phyloP scores from a whole-genome alignment of 2,888 invertebrate species.

The Caenorhabditis zanzibari region DNA sequence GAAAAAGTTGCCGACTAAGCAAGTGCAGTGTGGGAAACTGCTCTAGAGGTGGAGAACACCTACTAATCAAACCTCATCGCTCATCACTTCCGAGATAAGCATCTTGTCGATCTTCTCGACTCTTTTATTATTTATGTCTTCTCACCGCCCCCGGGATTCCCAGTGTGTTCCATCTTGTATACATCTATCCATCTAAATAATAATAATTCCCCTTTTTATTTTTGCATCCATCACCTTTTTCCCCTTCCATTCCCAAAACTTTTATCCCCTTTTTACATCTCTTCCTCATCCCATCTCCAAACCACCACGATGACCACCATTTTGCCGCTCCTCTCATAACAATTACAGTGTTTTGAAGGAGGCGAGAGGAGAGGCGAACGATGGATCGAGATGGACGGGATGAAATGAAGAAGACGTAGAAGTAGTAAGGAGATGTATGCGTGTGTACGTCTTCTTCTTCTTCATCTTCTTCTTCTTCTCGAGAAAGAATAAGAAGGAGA shows the following conservation, averaged over 20 bases:
- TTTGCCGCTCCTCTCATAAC: conserved; percentile 54
- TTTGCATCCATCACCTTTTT: conserved; percentile 21
- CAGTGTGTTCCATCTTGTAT: not conserved
- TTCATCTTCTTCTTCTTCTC: conserved; percentile 46
- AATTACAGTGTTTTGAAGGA: conserved; percentile 67
- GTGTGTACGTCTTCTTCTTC: conserved; percentile 33
- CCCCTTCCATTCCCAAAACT: conserved; percentile 26
- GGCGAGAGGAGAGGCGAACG: conserved; percentile 1
- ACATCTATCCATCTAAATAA: not conserved
- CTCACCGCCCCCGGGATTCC: not conserved
- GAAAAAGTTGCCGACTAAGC: too few species aligned
- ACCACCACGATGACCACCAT: not conserved
- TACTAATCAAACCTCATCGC: conserved; percentile 1
- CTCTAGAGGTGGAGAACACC: not conserved
- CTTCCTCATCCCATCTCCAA: conserved; percentile 17
- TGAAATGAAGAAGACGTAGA: conserved; percentile 41
- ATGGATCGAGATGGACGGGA: conserved; percentile 18
- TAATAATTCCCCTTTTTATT: conserved; percentile 7
- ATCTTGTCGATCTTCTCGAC: conserved; percentile 5
- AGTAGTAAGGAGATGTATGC: conserved; percentile 33
- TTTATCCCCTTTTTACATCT: conserved; percentile 45
- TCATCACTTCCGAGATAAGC: conserved; percentile 4
- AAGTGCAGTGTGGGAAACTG: too few species aligned
- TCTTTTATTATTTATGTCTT: conserved; percentile 12
- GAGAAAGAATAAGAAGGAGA: conserved; percentile 44